Evolutionary conservation across 2,888 invertebrate genomes (phyloP).

Genomic region (Myopa testacea): DNA sequence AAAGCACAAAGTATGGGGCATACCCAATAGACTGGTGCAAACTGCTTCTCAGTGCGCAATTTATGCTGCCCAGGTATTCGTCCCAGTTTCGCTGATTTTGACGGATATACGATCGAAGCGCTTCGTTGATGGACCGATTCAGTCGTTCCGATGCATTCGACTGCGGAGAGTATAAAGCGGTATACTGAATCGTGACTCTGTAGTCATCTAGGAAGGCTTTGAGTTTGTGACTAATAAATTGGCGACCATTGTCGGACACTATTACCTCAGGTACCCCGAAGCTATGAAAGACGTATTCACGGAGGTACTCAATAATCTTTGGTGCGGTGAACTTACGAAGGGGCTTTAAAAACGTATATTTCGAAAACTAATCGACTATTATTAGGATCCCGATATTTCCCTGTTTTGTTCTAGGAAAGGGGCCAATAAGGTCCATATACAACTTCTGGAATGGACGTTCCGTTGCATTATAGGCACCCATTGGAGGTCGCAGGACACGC

Average conservation of each 20-base stretch:
- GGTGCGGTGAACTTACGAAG: slow-evolving; percentile 17
- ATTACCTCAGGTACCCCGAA: slow-evolving; percentile 29
- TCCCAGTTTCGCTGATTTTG: slow-evolving; percentile 22
- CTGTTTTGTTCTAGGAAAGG: slow-evolving; percentile 22
- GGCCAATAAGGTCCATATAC: slow-evolving; percentile 35
- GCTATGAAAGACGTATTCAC: not conserved
- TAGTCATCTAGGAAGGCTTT: not conserved
- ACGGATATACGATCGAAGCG: not conserved
- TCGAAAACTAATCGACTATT: slow-evolving; percentile 28
- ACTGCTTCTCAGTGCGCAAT: slow-evolving; percentile 13
- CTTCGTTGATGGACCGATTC: slow-evolving; percentile 24
- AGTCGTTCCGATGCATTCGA: slow-evolving; percentile 12
- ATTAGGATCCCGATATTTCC: slow-evolving; percentile 36
- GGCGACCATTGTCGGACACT: slow-evolving; percentile 27
- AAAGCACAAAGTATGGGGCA: slow-evolving; percentile 20
- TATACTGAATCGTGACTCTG: slow-evolving; percentile 3
- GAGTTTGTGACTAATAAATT: slow-evolving; percentile 10
- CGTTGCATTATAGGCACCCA: not conserved
- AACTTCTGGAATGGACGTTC: slow-evolving; percentile 35
- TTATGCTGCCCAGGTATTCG: slow-evolving; percentile 9
- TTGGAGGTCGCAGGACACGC: slow-evolving; percentile 2
- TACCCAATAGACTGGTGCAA: slow-evolving; percentile 19
- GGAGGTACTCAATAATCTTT: not conserved
- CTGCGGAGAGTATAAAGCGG: slow-evolving; percentile 5
- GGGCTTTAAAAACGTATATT: slow-evolving; percentile 30